Evolutionary conservation across 2,797 vertebrate species (phyloP).

Genomic region (Adelosebastes latens): DNA sequence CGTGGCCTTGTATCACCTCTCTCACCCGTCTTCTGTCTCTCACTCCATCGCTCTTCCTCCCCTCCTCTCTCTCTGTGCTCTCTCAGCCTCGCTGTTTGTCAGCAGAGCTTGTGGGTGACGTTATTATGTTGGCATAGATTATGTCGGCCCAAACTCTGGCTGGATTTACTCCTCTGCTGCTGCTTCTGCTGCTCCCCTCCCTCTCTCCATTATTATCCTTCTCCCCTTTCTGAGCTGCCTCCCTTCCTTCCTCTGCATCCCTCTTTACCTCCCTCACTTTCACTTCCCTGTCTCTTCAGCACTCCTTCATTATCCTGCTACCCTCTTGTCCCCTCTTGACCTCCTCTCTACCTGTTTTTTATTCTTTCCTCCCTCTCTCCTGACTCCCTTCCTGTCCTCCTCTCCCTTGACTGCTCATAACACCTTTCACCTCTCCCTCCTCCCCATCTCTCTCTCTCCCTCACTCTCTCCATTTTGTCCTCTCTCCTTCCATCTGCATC

Average conservation of each 20-base stretch:
- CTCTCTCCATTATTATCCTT: too few relatives aligned
- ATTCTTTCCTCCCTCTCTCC: slow-evolving; percentile 11
- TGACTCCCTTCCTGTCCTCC: not conserved
- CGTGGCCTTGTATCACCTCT: too few relatives aligned
- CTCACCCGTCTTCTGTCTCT: too few relatives aligned
- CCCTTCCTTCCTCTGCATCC: too few relatives aligned
- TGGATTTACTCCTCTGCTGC: not conserved
- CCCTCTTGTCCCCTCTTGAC: slow-evolving; percentile 5
- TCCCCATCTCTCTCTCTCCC: too few relatives aligned
- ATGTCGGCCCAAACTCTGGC: not conserved
- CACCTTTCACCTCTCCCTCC: too few relatives aligned
- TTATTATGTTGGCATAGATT: not conserved
- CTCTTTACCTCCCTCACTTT: not conserved
- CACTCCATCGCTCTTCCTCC: too few relatives aligned
- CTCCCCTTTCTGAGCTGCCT: too few relatives aligned
- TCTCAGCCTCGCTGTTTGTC: not conserved
- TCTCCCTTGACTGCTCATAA: not conserved
- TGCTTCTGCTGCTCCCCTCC: too few relatives aligned
- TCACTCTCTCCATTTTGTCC: too few relatives aligned
- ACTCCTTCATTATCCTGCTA: slow-evolving; percentile 1
- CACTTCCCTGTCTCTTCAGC: not conserved
- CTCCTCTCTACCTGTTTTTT: not conserved
- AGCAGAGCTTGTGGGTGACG: too few relatives aligned
- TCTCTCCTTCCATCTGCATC: too few relatives aligned
- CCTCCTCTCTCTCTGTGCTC: not conserved